phyloP scores from a whole-genome alignment of 2,113 vertebrate genomes.

The Tricholaema leucomelas region DNA sequence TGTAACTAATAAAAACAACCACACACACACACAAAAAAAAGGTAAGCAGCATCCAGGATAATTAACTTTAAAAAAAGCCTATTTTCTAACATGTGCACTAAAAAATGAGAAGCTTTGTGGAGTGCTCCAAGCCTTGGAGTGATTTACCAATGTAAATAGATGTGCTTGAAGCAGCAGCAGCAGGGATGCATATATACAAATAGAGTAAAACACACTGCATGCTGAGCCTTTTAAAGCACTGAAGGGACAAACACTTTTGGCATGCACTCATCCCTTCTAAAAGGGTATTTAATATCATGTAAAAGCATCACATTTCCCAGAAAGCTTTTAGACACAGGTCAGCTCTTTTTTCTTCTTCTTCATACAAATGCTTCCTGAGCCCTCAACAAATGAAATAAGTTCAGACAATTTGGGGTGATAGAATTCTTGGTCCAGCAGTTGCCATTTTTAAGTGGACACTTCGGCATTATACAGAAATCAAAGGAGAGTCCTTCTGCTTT shows the following conservation, averaged over 20 bases:
- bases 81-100: not conserved
- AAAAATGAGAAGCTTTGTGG: not conserved
- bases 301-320: not conserved
- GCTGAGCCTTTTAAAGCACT: constrained; percentile 1
- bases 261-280: not conserved
- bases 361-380: not conserved
- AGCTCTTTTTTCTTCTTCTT: not conserved
- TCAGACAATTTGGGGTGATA: not conserved
- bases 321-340: not conserved
- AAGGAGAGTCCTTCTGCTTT: not conserved
- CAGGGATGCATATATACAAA: not conserved
- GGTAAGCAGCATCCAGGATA: not conserved
- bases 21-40: not conserved
- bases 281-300: not conserved
- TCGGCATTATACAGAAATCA: not conserved
- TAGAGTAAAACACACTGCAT: not conserved
- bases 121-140: not conserved
- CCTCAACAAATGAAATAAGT: not conserved
- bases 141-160: not conserved
- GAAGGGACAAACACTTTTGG: not conserved
- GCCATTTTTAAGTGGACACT: not conserved
- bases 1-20: not conserved
- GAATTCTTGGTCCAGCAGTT: not conserved
- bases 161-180: not conserved
- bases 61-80: not conserved